These are phyloP conservation scores for Chrysina gloriosa DNA, from an alignment of 2,888 invertebrate genomes.

Conservation along the genomic window DNA sequence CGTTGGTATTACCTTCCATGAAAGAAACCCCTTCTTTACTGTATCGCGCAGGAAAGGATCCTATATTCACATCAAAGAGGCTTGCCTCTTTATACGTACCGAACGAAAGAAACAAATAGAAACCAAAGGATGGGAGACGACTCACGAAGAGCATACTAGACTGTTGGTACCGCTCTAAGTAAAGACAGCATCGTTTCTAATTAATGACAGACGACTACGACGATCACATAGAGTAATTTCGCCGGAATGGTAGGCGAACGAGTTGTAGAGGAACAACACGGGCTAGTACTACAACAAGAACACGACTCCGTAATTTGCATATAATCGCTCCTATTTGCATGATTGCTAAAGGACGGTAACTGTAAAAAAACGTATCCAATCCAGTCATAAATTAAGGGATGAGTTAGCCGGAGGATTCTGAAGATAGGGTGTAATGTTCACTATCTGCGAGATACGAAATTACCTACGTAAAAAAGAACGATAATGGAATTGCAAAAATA, in stretches of 20 bases:
- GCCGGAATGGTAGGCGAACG: neutral
- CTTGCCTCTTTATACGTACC: neutral
- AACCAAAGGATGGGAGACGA: neutral
- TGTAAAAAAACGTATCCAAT: constrained; percentile 36
- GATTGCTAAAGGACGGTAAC: constrained; percentile 30
- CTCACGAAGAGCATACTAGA: neutral
- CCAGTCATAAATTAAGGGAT: constrained; percentile 35
- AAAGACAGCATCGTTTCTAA: constrained; percentile 23
- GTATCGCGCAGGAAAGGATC: neutral
- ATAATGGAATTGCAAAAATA: no score
- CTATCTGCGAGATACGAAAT: no score
- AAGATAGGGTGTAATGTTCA: neutral
- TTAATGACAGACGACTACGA: constrained; percentile 32
- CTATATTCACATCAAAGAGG: neutral
- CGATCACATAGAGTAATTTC: constrained; percentile 30
- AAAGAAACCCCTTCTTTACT: neutral
- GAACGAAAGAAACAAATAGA: neutral
- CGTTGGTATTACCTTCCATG: neutral
- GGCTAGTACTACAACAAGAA: neutral
- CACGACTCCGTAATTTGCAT: constrained; percentile 39
- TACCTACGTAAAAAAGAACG: no score
- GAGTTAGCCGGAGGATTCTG: neutral
- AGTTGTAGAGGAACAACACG: neutral
- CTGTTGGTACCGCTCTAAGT: neutral
- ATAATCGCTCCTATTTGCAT: constrained; percentile 40